Percentiles rank a stretch among this genome's conserved stretches.
phyloP scores from a whole-genome alignment of 2,797 vertebrate species.

The Acanthopagrus latus region DNA sequence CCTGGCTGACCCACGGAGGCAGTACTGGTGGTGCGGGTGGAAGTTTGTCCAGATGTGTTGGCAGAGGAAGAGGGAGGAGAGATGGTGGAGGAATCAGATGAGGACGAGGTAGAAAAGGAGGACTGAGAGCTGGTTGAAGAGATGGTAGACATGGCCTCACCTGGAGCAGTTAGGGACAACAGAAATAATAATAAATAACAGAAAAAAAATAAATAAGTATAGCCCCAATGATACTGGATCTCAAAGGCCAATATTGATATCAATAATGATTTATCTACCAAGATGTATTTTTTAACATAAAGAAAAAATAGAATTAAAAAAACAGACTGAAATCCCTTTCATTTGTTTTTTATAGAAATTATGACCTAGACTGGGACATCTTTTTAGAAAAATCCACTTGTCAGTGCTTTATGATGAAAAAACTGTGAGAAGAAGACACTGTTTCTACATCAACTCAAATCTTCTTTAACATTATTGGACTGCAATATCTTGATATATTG shows the following conservation, averaged over 20 bases:
- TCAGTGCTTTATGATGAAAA: neutral
- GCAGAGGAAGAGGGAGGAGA: slow-evolving; percentile 74
- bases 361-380: neutral
- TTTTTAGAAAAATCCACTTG: neutral
- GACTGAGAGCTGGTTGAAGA: slow-evolving; percentile 77
- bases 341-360: neutral
- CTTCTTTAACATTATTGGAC: neutral
- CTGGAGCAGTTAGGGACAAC: slow-evolving; percentile 38
- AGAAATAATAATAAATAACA: too few relatives aligned
- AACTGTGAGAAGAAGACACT: neutral
- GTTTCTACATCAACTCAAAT: neutral
- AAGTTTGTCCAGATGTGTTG: slow-evolving; percentile 76
- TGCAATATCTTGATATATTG: neutral
- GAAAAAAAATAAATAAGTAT: neutral
- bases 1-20: slow-evolving; percentile 70
- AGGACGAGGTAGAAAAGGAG: slow-evolving; percentile 79
- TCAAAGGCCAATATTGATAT: neutral
- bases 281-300: too few relatives aligned
- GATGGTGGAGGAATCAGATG: slow-evolving; percentile 64
- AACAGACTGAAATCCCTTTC: neutral
- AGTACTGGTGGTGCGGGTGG: slow-evolving; percentile 83
- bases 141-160: slow-evolving; percentile 64
- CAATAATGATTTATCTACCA: neutral
- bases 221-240: neutral
- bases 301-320: too few relatives aligned